A percentile compares a stretch with the other conserved stretches of the same genome.
Evolutionary conservation across 2,113 vertebrate genomes (phyloP).

Genomic region (Lethenteron camtschaticum): DNA sequence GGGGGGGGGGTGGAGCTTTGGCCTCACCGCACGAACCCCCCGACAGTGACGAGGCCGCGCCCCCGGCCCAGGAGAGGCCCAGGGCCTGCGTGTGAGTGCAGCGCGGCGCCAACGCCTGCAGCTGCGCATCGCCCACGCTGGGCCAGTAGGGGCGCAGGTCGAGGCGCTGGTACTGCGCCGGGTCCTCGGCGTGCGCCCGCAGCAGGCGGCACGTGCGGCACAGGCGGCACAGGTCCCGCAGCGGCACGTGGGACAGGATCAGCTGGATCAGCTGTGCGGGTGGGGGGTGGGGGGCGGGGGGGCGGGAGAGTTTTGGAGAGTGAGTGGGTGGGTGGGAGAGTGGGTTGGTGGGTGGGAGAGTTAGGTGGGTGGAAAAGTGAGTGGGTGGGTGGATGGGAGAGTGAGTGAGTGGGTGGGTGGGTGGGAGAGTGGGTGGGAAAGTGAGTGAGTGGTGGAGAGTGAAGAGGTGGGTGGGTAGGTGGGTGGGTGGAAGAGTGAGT

Average conservation of each 20-base stretch:
- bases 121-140: slow-evolving; percentile 52
- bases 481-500: no score
- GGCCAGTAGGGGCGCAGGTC: slow-evolving; percentile 95
- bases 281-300: not conserved
- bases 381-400: no score
- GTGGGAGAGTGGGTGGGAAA: no score
- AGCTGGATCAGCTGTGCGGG: slow-evolving; percentile 65
- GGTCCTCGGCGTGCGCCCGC: slow-evolving; percentile 84
- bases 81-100: slow-evolving; percentile 80
- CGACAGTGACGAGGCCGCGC: slow-evolving; percentile 57
- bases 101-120: slow-evolving; percentile 63
- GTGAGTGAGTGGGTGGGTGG: no score
- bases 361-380: no score
- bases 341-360: no score
- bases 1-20: no score
- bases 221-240: slow-evolving; percentile 82
- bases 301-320: no score
- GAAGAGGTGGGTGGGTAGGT: no score
- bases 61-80: slow-evolving; percentile 96
- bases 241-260: slow-evolving; percentile 78
- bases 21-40: slow-evolving; percentile 72
- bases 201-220: slow-evolving; percentile 84
- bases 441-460: no score
- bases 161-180: slow-evolving; percentile 82
- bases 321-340: no score